Evolutionary conservation across 1,140 invertebrate species (phyloP), one percentile per base, ranked within the genome.

Genomic region (Apis mellifera): DNA sequence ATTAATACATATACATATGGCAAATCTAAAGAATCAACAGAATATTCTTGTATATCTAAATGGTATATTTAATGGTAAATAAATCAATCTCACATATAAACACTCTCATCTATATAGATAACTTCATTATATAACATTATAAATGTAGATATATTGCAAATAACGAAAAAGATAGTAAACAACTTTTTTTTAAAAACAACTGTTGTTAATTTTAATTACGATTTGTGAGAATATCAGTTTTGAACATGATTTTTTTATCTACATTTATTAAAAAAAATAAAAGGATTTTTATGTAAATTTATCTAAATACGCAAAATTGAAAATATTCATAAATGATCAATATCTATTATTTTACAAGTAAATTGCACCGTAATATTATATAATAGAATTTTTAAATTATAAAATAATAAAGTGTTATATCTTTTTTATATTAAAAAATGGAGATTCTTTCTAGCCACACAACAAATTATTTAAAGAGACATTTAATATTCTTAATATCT

Each of bases 1-100:
- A 90, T 85, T 83, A 76, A 89, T 88, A 91, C 81, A 89, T 90
- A 71, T 90, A 89, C 75, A 89, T 92, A 89, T 93, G 88, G 88
- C 90, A 90, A 87, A 90, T 88, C 89, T 89, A 89, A 90, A 90
- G 74, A 85, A 77, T 90, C 69, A 86, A 90, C 82, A 89, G 75
- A 76, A 68, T 52, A 82, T 69, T 68, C 42, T 75, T 75, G 68
- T 85, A 69, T 84, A 85, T 84, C 83, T 89, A 86, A 62, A 79
- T 83, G 86, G 71, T 88, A 88, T 78, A 70, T 85, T 85, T 77
- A 86, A 78, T 85, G 86, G 89, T 90, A 92, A 92, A 90, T 91
- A 91, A 91, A 84, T 90, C 88, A 89, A 88, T 90, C 87, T 88
- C 90, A 86, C 88, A 86, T 85, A 83, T 86, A 90, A 87, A 86